Conservation (phyloP, 1,140 invertebrate genomes). For the Euwallacea similis region DNA sequence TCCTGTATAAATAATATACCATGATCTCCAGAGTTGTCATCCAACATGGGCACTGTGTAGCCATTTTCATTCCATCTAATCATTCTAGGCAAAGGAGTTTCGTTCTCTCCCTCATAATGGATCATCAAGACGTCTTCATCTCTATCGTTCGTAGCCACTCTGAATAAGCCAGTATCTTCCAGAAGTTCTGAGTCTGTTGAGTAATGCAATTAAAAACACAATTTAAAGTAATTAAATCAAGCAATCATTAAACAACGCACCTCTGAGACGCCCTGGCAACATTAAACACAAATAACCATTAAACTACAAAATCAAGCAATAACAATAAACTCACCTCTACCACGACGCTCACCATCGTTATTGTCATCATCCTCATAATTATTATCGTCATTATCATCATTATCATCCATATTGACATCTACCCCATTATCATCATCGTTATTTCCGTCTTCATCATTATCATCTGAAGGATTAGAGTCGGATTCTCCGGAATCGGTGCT, state of each 20-base stretch:
- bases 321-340: constrained; percentile 31
- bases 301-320: constrained; percentile 26
- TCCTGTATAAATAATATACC: constrained; percentile 37
- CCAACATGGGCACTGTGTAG: constrained; percentile 64
- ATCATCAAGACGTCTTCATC: constrained; percentile 67
- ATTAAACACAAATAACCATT: constrained; percentile 14
- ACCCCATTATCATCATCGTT: constrained; percentile 62
- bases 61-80: constrained; percentile 59
- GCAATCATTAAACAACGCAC: constrained; percentile 55
- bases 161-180: constrained; percentile 46
- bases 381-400: constrained; percentile 57
- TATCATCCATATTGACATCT: constrained; percentile 62
- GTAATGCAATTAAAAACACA: not conserved
- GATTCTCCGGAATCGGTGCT: constrained; percentile 61
- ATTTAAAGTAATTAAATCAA: not conserved
- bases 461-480: constrained; percentile 51
- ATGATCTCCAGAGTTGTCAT: constrained; percentile 60
- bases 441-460: constrained; percentile 59
- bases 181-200: constrained; percentile 34
- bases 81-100: constrained; percentile 54
- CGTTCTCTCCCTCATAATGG: constrained; percentile 58
- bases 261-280: constrained; percentile 11
- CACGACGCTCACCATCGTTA: constrained; percentile 41
- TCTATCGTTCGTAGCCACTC: constrained; percentile 56
- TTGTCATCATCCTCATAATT: constrained; percentile 53